These are phyloP conservation scores for Eulemur albifrons DNA, from an alignment of 2,797 vertebrate genomes.

Conservation along the genomic window DNA sequence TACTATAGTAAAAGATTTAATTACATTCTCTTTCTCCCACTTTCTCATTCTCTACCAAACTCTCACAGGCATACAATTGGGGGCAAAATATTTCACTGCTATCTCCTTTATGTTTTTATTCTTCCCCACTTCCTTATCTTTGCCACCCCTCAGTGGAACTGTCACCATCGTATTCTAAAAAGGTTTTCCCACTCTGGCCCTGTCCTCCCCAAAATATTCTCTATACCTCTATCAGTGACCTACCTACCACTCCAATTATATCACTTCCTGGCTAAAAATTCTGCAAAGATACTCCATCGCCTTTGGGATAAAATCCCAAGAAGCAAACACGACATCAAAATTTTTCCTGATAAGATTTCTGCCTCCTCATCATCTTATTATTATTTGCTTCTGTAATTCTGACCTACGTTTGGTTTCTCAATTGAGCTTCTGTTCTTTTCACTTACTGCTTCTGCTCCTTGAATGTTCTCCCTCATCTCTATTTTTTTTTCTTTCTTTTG, in stretches of 20 bases:
- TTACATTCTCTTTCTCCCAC: background rate
- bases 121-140: background rate
- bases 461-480: background rate
- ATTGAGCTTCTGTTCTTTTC: background rate
- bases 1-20: background rate
- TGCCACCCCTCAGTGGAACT: background rate
- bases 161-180: background rate
- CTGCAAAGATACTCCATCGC: background rate
- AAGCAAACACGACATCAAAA: background rate
- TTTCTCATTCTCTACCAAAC: background rate
- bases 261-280: background rate
- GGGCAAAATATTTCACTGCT: background rate
- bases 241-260: background rate
- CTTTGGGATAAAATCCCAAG: background rate
- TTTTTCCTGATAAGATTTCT: background rate
- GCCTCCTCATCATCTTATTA: background rate
- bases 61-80: background rate
- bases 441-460: background rate
- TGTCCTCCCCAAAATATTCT: background rate
- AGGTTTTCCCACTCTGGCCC: background rate
- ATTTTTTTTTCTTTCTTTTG: background rate
- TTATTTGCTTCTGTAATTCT: background rate
- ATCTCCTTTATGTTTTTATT: background rate
- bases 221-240: background rate
- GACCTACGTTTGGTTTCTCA: background rate